Evolutionary conservation across 2,113 vertebrate genomes (phyloP), one percentile per base, ranked within the genome.

Genomic region (Synchiropus splendidus): DNA sequence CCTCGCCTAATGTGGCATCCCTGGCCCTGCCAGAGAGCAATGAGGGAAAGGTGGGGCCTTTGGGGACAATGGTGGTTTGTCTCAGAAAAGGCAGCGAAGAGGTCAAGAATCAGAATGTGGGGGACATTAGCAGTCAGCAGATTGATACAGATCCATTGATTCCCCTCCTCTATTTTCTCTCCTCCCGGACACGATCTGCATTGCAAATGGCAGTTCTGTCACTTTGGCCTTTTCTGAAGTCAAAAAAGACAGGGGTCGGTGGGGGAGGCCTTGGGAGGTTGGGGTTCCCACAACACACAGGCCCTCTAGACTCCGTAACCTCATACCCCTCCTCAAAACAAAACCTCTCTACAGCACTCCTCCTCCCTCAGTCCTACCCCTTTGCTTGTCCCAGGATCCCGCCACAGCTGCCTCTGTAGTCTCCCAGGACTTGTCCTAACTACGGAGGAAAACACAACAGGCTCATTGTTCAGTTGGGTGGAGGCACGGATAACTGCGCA

Each of bases 31-130:
- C 67, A 68, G 56, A 60, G 67, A 74, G 58, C 27, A 37, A 51
- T 60, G 56, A 50, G 74, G 46, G 39, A 61, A 62, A 64, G 58
- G 67, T 64, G 74, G 74, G 71, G 74, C 61, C 68, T 67, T 51
- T 18, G 12, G 36, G 58, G 54, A 86, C 85, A 86, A 81, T 81
- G 68, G 77, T 3, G 42, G 76, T 77, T 77, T 75, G 75, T 83
- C 72, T 80, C 45, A 70, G 75, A 51, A 64, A 70, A 37, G 77
- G 78, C 79, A 77, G 59, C 53, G 70, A 67, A 73, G 70, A 77
- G 83, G 85, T 88, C 85, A 86, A 80, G 81, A 86, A 88, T 86
- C 85, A 86, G 79, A 86, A 83, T 84, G 81, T 64, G 69, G 72
- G 77, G 83, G 82, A 83, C 83, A 87, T 87, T 88, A 82, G 81